A percentile compares a stretch with the other conserved stretches of the same genome.
phyloP scores from a whole-genome alignment of 2,113 vertebrate genomes.

The Sorex araneus region DNA sequence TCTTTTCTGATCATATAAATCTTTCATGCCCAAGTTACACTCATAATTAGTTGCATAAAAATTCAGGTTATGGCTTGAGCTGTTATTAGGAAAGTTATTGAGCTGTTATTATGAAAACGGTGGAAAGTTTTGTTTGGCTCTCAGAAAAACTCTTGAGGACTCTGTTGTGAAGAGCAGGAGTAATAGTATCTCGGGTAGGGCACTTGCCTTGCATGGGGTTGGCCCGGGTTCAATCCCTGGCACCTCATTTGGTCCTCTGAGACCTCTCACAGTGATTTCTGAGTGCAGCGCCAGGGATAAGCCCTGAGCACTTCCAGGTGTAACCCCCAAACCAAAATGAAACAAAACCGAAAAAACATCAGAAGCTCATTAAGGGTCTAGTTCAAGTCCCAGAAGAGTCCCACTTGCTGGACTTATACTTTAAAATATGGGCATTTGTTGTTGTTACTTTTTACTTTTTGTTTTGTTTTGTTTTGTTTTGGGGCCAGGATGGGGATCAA shows the following conservation, averaged over 20 bases:
- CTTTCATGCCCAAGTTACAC: slow-evolving; percentile 52
- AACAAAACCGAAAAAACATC: too few species aligned
- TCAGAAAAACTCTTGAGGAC: slow-evolving; percentile 69
- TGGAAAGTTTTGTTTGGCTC: slow-evolving; percentile 60
- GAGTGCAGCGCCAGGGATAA: too few species aligned
- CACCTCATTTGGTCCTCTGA: too few species aligned
- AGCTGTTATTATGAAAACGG: not conserved
- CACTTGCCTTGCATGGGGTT: too few species aligned
- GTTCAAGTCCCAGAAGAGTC: slow-evolving; percentile 65
- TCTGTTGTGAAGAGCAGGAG: slow-evolving; percentile 64
- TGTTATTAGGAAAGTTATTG: slow-evolving; percentile 67
- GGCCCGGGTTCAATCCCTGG: too few species aligned
- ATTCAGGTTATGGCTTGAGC: slow-evolving; percentile 73
- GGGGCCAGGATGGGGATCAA: too few species aligned
- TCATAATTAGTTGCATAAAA: slow-evolving; percentile 78
- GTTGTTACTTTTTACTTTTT: too few species aligned
- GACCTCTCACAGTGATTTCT: too few species aligned
- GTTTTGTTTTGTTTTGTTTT: too few species aligned
- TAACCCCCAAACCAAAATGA: too few species aligned
- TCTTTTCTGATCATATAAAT: slow-evolving; percentile 73
- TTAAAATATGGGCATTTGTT: too few species aligned
- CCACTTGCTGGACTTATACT: slow-evolving; percentile 11
- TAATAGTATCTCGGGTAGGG: not conserved
- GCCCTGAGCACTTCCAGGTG: too few species aligned
- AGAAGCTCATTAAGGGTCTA: slow-evolving; percentile 72